Percentiles rank a stretch among this genome's conserved stretches.
Evolutionary conservation across 2,888 invertebrate genomes (phyloP).

Genomic region (Eristalinus sepulchralis): DNA sequence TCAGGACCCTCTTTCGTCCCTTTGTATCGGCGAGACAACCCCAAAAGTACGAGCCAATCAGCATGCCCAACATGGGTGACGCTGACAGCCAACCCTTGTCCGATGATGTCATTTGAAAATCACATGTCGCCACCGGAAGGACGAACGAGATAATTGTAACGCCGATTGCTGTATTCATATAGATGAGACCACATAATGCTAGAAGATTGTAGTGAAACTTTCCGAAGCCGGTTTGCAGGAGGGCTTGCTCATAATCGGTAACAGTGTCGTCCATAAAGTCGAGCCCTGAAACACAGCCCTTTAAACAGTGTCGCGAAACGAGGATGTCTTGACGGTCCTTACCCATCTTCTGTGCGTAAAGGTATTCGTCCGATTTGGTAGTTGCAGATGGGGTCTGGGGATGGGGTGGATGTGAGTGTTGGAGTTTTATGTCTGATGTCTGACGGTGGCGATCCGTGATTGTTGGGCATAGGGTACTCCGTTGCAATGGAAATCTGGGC

Average conservation of each 20-base stretch:
- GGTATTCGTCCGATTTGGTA: constrained; percentile 50
- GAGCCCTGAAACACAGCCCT: constrained; percentile 74
- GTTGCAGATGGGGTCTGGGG: not conserved
- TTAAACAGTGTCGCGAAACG: constrained; percentile 35
- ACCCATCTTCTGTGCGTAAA: constrained; percentile 74
- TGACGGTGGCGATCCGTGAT: constrained; percentile 54
- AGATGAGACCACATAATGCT: constrained; percentile 89
- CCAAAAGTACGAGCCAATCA: constrained; percentile 92
- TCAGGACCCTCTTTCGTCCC: constrained; percentile 88
- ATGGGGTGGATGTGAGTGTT: constrained; percentile 2
- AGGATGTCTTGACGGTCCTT: constrained; percentile 52
- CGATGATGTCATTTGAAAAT: constrained; percentile 89
- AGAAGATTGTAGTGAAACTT: constrained; percentile 90
- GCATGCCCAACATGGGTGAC: constrained; percentile 91
- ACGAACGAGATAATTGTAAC: constrained; percentile 91
- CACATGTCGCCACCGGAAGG: constrained; percentile 91
- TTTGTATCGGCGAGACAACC: constrained; percentile 92
- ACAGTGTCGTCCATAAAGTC: constrained; percentile 78
- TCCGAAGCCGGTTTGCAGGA: constrained; percentile 86
- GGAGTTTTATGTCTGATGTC: constrained; percentile 31
- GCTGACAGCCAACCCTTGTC: constrained; percentile 91
- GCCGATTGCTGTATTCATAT: constrained; percentile 91
- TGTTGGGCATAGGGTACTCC: constrained; percentile 40
- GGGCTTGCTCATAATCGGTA: constrained; percentile 78
- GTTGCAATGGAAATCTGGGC: not conserved